Conservation (phyloP, 2,113 vertebrate genomes). For the Rhea pennata region DNA sequence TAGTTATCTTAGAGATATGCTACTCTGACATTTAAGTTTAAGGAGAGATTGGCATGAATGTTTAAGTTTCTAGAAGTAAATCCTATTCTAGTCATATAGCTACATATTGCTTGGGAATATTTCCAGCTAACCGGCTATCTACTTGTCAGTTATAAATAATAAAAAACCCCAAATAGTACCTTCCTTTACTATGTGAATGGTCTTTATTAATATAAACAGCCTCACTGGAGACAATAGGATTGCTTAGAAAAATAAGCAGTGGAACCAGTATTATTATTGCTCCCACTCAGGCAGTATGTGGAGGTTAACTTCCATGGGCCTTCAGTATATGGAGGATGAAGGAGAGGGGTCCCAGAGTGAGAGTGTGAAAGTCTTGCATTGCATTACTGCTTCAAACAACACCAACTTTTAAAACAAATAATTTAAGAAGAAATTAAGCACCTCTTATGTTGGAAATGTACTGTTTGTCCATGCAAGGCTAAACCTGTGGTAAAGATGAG, state of each 20-base stretch:
- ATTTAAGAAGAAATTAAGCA: neutral
- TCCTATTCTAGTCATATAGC: neutral
- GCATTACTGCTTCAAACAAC: neutral
- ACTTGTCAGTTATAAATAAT: neutral
- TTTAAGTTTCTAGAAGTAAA: neutral
- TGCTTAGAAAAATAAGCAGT: neutral
- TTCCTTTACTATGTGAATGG: neutral
- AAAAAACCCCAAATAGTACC: neutral
- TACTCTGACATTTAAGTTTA: constrained; percentile 26
- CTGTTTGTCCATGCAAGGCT: constrained; percentile 12
- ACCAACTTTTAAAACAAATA: neutral
- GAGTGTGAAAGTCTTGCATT: neutral
- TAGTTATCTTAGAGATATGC: neutral
- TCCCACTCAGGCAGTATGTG: neutral
- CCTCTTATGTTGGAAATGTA: neutral
- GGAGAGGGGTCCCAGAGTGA: neutral
- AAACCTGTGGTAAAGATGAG: constrained; percentile 38
- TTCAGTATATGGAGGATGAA: neutral
- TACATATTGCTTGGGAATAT: neutral
- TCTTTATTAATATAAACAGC: neutral
- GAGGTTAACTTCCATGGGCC: neutral
- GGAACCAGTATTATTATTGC: neutral
- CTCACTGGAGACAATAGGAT: neutral
- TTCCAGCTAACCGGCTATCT: neutral
- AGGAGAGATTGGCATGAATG: neutral